Evolutionary conservation across 1,140 invertebrate species (phyloP), one percentile per base, ranked within the genome.

Genomic region (Hyphantria cunea): DNA sequence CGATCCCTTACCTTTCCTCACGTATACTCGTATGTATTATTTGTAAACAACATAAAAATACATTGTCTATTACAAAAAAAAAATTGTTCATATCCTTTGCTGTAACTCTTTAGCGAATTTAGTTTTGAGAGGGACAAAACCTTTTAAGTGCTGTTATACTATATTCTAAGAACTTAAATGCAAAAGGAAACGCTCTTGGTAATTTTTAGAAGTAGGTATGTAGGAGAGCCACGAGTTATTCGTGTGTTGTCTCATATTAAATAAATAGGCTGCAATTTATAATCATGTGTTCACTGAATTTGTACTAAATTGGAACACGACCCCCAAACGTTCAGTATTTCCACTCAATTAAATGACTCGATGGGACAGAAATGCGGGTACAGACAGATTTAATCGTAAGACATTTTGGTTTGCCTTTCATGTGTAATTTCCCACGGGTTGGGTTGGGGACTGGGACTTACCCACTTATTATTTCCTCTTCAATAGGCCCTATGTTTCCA

Each of bases 311-410:
- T 66, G 63, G 61, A 59, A 65, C 63, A 42, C 54, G 55, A 60
- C 56, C 66, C n/a, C 64, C 49, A 65, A 65, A 51, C 67, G 56
- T 68, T 72, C 65, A 72, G 66, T 74, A 75, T 77, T 77, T 84
- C 72, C 74, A 74, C 68, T 76, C 76, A 78, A 84, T 81, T 81
- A 78, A 81, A 71, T 73, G 25, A 70, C 59, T 72, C 72, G 72
- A 78, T 79, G 76, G 70, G 72, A 82, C 64, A 74, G 78, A 82
- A 81, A 78, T 66, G 72, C 66, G 73, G 71, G 76, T 52, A 62
- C 70, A 72, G 67, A 68, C 68, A 69, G 78, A 84, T 81, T 81
- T 80, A 82, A 82, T 82, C 76, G 78, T 60, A 72, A 77, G 72
- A 75, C 78, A 80, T 78, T 81, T 75, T 56, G 72, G 75, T 70